phyloP scores from a whole-genome alignment of 2,113 vertebrate genomes.

The Corapipo altera region DNA sequence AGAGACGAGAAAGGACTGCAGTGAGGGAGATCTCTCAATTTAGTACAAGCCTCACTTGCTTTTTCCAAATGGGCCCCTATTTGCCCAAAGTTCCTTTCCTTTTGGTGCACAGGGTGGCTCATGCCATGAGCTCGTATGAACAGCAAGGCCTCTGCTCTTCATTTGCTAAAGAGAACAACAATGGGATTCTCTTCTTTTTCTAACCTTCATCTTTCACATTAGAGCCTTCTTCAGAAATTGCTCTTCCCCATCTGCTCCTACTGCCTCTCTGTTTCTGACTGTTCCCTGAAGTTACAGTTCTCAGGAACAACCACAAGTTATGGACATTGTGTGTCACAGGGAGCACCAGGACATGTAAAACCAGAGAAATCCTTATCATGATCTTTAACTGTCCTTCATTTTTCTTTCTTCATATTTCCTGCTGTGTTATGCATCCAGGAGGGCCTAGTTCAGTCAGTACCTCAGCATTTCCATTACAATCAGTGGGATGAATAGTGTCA shows the following conservation, averaged over 20 bases:
- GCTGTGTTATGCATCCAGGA: accelerated
- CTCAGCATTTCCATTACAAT: not conserved
- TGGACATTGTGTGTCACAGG: accelerated
- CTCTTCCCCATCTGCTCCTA: not conserved
- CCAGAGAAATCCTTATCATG: accelerated
- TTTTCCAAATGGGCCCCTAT: not conserved
- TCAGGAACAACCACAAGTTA: accelerated
- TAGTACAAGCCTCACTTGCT: not conserved
- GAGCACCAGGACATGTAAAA: not conserved
- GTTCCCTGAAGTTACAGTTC: not conserved
- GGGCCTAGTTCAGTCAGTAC: not conserved
- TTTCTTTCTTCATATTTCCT: not conserved
- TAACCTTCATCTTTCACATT: not conserved
- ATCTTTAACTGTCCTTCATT: not conserved
- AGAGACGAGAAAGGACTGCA: not conserved
- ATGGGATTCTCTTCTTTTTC: not conserved
- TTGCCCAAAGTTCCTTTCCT: not conserved
- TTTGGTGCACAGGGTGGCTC: not conserved
- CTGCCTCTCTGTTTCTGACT: not conserved
- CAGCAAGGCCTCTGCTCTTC: not conserved
- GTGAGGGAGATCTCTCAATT: not conserved
- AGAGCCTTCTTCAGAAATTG: not conserved
- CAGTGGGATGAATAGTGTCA: not conserved
- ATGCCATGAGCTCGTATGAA: not conserved
- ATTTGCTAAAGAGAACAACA: not conserved